Percentiles rank a stretch among this genome's conserved stretches.
Evolutionary conservation across 2,888 invertebrate species (phyloP).

Genomic region (Lasioglossum marginatum): DNA sequence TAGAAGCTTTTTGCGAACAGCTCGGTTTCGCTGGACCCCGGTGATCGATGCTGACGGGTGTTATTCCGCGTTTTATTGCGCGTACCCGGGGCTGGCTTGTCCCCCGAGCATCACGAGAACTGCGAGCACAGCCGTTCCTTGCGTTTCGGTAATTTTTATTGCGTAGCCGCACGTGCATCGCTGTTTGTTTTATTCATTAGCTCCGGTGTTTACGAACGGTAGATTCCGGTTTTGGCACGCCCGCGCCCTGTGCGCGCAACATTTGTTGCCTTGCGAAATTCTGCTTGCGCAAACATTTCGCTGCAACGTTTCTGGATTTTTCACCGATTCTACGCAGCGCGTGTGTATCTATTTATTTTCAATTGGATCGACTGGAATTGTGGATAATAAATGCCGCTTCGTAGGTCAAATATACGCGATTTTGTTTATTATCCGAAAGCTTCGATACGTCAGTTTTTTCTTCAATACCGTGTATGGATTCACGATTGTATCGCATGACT

Average conservation of each 20-base stretch:
- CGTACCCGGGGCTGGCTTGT: background rate
- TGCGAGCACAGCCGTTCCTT: slow-evolving; percentile 3
- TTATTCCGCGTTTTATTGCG: slow-evolving; percentile 31
- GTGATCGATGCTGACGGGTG: slow-evolving; percentile 34
- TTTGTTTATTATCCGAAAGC: background rate
- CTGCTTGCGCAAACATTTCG: background rate
- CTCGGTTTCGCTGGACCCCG: slow-evolving; percentile 21
- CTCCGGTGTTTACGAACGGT: background rate
- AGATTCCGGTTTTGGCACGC: background rate
- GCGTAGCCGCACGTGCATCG: background rate
- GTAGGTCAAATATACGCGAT: background rate
- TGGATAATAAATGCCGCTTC: background rate
- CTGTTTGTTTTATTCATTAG: background rate
- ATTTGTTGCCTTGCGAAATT: background rate
- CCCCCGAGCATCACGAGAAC: background rate
- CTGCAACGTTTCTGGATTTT: background rate
- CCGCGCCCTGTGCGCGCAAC: background rate
- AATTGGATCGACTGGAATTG: background rate
- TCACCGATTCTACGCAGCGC: background rate
- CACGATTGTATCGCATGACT: too few species aligned
- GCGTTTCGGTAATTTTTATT: slow-evolving; percentile 1
- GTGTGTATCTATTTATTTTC: background rate
- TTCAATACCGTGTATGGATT: background rate
- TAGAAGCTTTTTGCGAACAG: slow-evolving; percentile 16
- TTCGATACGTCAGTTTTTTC: background rate